Base-by-base conservation (phyloP, 2,888 invertebrate species). In the Parnassius mnemosyne region DNA sequence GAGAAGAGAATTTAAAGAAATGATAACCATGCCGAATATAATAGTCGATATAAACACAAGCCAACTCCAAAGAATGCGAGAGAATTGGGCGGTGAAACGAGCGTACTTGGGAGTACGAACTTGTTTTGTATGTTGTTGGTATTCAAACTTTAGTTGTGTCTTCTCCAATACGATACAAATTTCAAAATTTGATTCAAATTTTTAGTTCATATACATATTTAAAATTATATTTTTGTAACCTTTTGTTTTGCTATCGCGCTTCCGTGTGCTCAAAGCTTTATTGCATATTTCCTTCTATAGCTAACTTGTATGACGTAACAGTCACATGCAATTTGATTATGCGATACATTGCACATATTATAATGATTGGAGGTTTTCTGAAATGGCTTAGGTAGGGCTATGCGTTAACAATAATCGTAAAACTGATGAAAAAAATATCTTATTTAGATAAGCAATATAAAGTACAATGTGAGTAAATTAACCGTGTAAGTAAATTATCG, bases 351-450 rank as follows among this genome's bases (percentile, higher is more conserved):
- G 82, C 80, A 75, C 77, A 64, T 68, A 68, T 78, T 68, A 68
- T 78, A 83, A 83, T 79, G 75, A 76, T 75, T 71, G 77, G 83
- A 82, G 78, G 78, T 75, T 78, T 76, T 72, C 77, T 77, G 69
- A 78, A 78, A 80, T 67, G 60, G 69, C 68, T 73, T 70, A 71
- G 72, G 66, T 68, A 59, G 54, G 34, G 46, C 68, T 69, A 69
- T 72, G 61, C 62, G 58, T 68, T 47, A 12, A 52, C 42, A 50
- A 50, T 63, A 43, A 57, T 60, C 59, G 71, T 67, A 68, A 64
- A 68, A 71, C 69, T 71, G 68, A 78, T 71, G 76, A 76, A 77
- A 34, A 75, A 75, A 76, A 76, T 68, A 71, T 71, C 72, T 71
- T 78, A 71, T 77, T 81, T 75, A 73, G 74, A 78, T 69, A 67